Evolutionary conservation across 2,888 invertebrate genomes (phyloP), one percentile per base, ranked within the genome.

Genomic region (Himalopsyche tibetana): DNA sequence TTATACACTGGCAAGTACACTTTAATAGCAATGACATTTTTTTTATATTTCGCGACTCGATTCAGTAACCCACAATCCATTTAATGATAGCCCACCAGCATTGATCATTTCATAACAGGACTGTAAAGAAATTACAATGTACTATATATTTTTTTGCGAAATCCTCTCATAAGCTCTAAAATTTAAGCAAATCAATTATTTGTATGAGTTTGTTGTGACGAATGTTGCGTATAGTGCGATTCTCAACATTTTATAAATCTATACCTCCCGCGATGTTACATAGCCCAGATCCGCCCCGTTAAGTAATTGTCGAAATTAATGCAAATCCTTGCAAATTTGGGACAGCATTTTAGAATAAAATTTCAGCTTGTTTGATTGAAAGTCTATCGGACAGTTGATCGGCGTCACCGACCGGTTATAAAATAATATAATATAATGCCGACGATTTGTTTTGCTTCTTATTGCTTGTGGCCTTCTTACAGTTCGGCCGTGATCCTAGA

Each of bases 401-500:
- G 74, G 36, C 74, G 28, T 15, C 74, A 15, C 15, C 74, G 74
- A 74, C 74, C 74, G 74, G 74, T 74, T 74, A 74, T 74, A 74
- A 74, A 36, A 74, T 74, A 74, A 74, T 15, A 19, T 19, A 69
- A 69, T 12, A 28, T 28, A 74, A 74, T 74, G 74, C 38, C 74
- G 74, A 5, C 74, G 74, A 36, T 74, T 74, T 74, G 74, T 74
- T 74, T 69, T 74, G 74, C 36, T 74, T 15, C 63, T 63, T 63
- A 28, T 28, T 63, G 63, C 74, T 28, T 74, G 74, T 74, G 74
- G 74, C 74, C 74, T 74, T 74, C 74, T 74, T 74, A 28, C 38
- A 74, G 74, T 74, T 36, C 74, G 74, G 74, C 74, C 74, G 36
- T 74, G 74, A 74, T 74, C 74, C 74, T 74, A 74, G 74, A 28